Conservation (phyloP, 2,113 vertebrate genomes). For the Takifugu bimaculatus region DNA sequence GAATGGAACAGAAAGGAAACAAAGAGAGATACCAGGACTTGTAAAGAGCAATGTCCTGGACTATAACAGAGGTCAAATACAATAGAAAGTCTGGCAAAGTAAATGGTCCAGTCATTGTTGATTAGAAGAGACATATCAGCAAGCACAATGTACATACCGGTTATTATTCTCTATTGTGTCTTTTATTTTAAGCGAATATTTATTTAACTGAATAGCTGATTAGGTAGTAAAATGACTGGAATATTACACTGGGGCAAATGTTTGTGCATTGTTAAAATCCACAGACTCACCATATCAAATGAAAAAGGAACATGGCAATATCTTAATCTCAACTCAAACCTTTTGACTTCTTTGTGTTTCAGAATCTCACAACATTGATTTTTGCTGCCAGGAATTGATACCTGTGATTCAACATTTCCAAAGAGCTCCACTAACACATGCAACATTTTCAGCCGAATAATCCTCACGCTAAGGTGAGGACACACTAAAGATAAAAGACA, state of each 20-base stretch:
- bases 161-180: background rate
- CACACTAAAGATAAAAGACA: constrained; percentile 55
- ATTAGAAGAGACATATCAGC: background rate
- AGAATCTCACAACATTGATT: background rate
- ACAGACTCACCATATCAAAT: background rate
- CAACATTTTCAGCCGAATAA: constrained; percentile 22
- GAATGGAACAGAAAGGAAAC: constrained; percentile 6
- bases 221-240: no score
- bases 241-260: no score
- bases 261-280: no score
- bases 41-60: constrained; percentile 11
- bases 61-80: constrained; percentile 23
- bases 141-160: background rate
- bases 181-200: background rate
- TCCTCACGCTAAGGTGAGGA: constrained; percentile 44
- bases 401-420: constrained; percentile 14
- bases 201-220: background rate
- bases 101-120: constrained; percentile 1
- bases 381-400: constrained; percentile 24
- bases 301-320: background rate
- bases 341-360: background rate
- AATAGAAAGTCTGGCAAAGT: constrained; percentile 1
- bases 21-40: background rate
- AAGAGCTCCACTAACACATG: constrained; percentile 13
- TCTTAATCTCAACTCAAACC: background rate